phyloP scores from a whole-genome alignment of 2,113 vertebrate genomes.

The Odobenus rosmarus region DNA sequence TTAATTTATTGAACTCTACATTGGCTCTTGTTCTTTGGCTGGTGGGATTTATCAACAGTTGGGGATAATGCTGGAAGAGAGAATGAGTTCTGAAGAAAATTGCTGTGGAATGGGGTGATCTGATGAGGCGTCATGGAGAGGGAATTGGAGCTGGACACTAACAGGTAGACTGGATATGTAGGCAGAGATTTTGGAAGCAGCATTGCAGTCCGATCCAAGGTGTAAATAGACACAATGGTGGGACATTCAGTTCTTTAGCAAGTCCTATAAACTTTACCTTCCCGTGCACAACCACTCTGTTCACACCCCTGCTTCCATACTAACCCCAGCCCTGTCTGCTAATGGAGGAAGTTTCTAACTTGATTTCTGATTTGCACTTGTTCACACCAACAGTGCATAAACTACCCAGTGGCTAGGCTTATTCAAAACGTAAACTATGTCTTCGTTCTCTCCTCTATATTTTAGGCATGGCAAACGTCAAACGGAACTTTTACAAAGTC shows the following conservation, averaged over 20 bases:
- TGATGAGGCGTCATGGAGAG: background rate
- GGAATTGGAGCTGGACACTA: background rate
- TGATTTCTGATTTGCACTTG: background rate
- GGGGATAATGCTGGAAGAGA: background rate
- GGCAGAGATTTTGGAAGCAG: background rate
- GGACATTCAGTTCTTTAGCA: background rate
- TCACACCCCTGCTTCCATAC: background rate
- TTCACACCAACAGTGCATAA: background rate
- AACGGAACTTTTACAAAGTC: background rate
- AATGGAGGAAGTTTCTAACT: background rate
- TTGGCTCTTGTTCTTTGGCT: background rate
- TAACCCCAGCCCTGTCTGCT: background rate
- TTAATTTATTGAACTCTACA: background rate
- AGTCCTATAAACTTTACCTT: background rate
- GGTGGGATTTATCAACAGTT: background rate
- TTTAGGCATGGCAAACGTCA: background rate
- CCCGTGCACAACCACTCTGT: background rate
- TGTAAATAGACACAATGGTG: background rate
- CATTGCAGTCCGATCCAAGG: background rate
- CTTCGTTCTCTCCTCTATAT: background rate
- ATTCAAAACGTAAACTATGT: background rate
- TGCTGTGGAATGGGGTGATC: background rate
- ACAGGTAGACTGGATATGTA: background rate
- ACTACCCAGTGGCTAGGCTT: background rate
- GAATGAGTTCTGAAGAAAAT: background rate